These are phyloP conservation scores for Macrosteles quadrilineatus DNA, from an alignment of 1,140 invertebrate genomes.

Conservation along the genomic window DNA sequence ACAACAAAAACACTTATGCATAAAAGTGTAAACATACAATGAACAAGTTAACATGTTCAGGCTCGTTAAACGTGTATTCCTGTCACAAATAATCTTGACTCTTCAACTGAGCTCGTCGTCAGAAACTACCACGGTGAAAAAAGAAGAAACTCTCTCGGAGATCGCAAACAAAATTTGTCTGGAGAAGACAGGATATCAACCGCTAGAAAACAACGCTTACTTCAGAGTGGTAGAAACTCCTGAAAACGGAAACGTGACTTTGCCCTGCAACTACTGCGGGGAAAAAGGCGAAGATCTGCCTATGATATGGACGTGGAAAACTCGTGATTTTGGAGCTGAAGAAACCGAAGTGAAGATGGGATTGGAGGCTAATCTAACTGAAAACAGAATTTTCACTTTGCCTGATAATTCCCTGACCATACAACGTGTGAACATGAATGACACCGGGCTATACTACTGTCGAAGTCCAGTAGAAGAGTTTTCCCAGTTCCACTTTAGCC, in stretches of 20 bases:
- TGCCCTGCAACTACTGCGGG: slow-evolving; percentile 5
- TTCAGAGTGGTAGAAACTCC: neutral
- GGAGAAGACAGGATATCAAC: neutral
- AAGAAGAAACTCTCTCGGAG: neutral
- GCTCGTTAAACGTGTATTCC: no score
- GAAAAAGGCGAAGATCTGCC: neutral
- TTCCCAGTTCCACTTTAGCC: neutral
- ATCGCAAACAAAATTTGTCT: neutral
- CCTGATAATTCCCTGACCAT: neutral
- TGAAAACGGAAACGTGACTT: neutral
- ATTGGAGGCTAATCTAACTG: neutral
- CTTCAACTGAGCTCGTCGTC: no score
- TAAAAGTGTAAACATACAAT: no score
- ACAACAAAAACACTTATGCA: no score
- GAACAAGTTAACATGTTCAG: no score
- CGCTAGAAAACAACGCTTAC: neutral
- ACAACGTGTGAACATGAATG: neutral
- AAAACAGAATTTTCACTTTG: neutral
- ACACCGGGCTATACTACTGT: neutral
- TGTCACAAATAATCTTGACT: no score
- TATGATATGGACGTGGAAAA: neutral
- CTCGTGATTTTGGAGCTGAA: neutral
- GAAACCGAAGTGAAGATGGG: neutral
- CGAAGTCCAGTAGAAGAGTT: neutral
- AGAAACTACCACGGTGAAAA: no score